Percentiles rank a stretch among this genome's conserved stretches.
phyloP scores from a whole-genome alignment of 2,797 vertebrate species.

The Hozukius guyotensis region DNA sequence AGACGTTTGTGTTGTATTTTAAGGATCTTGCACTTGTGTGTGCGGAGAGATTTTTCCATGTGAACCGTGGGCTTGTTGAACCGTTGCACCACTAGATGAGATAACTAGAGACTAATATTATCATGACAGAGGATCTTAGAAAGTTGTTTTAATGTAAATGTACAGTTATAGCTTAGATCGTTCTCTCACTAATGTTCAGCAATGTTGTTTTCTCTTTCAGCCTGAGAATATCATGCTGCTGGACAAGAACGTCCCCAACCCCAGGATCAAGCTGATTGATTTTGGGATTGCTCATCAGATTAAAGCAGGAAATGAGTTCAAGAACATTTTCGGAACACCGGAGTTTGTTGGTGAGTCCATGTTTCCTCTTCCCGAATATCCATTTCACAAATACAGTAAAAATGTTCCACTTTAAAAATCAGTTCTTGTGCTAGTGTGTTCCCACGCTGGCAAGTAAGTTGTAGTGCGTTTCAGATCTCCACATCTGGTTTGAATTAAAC shows the following conservation, averaged over 20 bases:
- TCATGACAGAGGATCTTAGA: not conserved
- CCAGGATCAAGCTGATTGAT: constrained; percentile 97
- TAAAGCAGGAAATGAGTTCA: constrained; percentile 96
- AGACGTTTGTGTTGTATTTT: not conserved
- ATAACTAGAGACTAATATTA: not conserved
- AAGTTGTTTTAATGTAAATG: not conserved
- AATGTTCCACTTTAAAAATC: not conserved
- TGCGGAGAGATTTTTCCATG: not conserved
- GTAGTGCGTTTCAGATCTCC: constrained; percentile 18
- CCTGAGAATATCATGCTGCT: constrained; percentile 99
- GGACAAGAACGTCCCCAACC: constrained; percentile 93
- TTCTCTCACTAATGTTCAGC: not conserved
- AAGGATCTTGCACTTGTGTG: not conserved
- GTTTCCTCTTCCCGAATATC: not conserved
- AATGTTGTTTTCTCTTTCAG: constrained; percentile 69
- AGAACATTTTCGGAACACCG: constrained; percentile 97
- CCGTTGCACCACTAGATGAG: too few relatives aligned
- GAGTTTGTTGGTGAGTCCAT: constrained; percentile 93
- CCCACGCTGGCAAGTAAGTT: not conserved
- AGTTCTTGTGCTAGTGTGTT: not conserved
- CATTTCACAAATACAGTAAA: not conserved
- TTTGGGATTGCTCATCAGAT: constrained; percentile 98
- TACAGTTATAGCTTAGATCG: not conserved
- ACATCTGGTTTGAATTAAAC: constrained; percentile 68
- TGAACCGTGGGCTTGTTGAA: not conserved